Conservation (phyloP, 2,113 vertebrate genomes). For the Coregonus clupeaformis region DNA sequence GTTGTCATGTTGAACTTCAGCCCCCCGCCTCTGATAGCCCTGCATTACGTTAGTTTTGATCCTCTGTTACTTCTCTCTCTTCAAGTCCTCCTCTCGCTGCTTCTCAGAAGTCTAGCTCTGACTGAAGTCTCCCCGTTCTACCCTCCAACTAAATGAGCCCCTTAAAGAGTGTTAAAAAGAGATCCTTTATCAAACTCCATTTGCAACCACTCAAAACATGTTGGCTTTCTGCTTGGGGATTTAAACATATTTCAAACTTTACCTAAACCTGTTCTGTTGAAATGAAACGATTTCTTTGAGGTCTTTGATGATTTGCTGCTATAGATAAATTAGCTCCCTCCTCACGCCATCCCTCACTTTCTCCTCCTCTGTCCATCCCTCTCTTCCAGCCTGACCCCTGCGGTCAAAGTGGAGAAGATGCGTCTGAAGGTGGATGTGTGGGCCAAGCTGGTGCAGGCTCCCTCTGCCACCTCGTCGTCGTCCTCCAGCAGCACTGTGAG, state of each 20-base stretch:
- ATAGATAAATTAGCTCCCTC: neutral
- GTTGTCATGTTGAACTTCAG: neutral
- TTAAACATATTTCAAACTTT: neutral
- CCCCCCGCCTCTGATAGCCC: neutral
- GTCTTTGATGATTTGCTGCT: neutral
- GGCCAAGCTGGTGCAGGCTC: conserved; percentile 83
- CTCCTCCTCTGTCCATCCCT: conserved; percentile 26
- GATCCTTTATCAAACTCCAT: neutral
- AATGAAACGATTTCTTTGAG: neutral
- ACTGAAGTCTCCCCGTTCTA: neutral
- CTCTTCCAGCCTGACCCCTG: conserved; percentile 83
- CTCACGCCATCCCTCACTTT: neutral
- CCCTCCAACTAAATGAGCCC: neutral
- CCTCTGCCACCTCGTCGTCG: conserved; percentile 79
- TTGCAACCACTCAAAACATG: neutral
- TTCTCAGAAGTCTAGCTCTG: neutral
- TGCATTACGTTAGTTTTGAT: neutral
- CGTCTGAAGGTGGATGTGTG: conserved; percentile 88
- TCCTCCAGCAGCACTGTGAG: conserved; percentile 96
- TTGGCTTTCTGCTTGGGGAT: neutral
- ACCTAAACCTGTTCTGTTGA: neutral
- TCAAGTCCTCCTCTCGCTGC: neutral
- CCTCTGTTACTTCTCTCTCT: neutral
- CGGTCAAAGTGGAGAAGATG: conserved; percentile 95
- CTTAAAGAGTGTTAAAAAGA: neutral